Evolutionary conservation across 2,888 invertebrate genomes (phyloP), one percentile per base, ranked within the genome.

Genomic region (Notodonta dromedarius): DNA sequence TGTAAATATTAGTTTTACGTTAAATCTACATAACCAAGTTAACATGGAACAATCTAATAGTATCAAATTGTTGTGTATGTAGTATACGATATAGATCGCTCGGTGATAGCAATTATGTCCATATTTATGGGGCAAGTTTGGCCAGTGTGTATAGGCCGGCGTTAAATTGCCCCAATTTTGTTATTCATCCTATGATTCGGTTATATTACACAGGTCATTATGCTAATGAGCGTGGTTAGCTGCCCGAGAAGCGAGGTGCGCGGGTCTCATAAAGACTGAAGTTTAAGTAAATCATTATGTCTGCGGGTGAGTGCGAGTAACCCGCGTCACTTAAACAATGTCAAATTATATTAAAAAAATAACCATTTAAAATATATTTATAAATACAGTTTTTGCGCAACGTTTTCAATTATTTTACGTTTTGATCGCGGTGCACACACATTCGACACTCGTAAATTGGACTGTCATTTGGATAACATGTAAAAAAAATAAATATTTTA

Each of bases 1-100:
- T 52, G 32, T 63, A 61, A 56, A 59, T 64, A 64, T 46, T 62
- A 72, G 61, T 60, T 70, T 70, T 61, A 58, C 55, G 53, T 35
- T 57, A 63, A 62, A 72, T 69, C 61, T 65, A 71, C 65, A 67
- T 71, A 76, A 75, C 69, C 57, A 70, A 73, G 76, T 69, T 74
- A 74, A 71, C 67, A 70, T 70, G 70, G 71, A 70, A 68, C 68
- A 59, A 24, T 50, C 42, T 82, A 79, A 80, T 81, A 67, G 69
- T 74, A 80, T 79, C 74, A 80, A 78, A 84, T 83, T 79, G 82
- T 76, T 77, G 76, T 69, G 69, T 71, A 75, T 24, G 24, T 24
- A 24, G 24, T 24, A 24, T 70, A 75, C 70, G 73, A 64, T 78
- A 78, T 69, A 82, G 84, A 81, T 70, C 71, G 74, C 74, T 65